Percentiles rank a stretch among this genome's conserved stretches.
phyloP scores from a whole-genome alignment of 2,113 vertebrate species.

The Vulpes lagopus region DNA sequence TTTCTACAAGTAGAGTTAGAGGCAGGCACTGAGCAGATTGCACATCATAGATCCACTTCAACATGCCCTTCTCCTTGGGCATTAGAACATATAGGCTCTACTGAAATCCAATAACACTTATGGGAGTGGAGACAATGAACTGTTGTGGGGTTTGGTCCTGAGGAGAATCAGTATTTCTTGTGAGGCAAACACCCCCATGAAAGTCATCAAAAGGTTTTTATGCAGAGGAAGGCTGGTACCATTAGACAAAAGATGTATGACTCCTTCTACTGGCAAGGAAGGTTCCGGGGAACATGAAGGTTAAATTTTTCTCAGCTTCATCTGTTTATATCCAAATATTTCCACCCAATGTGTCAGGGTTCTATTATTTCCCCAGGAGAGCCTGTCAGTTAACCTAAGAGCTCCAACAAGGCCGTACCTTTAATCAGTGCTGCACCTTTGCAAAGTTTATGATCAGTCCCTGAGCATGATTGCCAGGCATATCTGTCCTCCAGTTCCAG shows the following conservation, averaged over 20 bases:
- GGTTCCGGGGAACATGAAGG: not conserved
- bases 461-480: slow-evolving; percentile 22
- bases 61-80: not conserved
- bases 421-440: slow-evolving; percentile 42
- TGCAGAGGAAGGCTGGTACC: not conserved
- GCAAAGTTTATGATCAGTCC: slow-evolving; percentile 56
- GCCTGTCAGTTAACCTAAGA: slow-evolving; percentile 23
- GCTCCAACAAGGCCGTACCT: not conserved
- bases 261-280: not conserved
- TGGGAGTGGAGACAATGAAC: not conserved
- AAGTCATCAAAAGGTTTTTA: slow-evolving; percentile 10
- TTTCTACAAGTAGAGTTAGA: not conserved
- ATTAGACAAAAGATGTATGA: not conserved
- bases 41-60: not conserved
- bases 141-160: not conserved
- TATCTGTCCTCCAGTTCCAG: not conserved
- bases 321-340: slow-evolving; percentile 54
- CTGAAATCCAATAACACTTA: slow-evolving; percentile 1
- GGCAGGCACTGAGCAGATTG: not conserved
- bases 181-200: not conserved
- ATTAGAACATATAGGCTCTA: not conserved
- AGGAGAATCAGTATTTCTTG: not conserved
- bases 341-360: not conserved
- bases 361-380: slow-evolving; percentile 49
- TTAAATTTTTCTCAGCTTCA: slow-evolving; percentile 41